Evolutionary conservation across 2,797 vertebrate genomes (phyloP).

Genomic region (Mustela erminea): DNA sequence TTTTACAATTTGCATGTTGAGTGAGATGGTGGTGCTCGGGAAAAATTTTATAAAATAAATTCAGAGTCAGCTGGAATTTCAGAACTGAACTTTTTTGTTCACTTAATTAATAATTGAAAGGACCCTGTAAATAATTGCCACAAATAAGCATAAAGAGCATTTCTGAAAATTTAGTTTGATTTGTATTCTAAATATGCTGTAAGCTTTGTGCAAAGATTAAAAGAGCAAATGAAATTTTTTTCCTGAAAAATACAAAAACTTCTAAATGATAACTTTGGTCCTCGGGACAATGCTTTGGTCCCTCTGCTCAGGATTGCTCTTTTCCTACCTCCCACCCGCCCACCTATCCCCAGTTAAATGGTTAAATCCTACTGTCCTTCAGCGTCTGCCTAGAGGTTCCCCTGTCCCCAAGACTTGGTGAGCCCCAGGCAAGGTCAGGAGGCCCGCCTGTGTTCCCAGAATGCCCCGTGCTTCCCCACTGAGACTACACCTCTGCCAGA

Average conservation of each 20-base stretch:
- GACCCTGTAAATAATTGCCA: not conserved
- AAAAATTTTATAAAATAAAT: constrained; percentile 64
- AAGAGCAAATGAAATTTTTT: not conserved
- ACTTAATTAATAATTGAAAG: not conserved
- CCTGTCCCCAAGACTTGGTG: not conserved
- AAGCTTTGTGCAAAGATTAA: not conserved
- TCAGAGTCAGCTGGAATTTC: constrained; percentile 59
- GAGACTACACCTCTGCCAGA: not conserved
- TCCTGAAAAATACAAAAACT: not conserved
- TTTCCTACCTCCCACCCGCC: not conserved
- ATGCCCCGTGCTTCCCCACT: not conserved
- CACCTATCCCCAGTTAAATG: not conserved
- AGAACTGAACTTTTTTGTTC: constrained; percentile 42
- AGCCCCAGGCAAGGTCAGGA: not conserved
- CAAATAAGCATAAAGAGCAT: not conserved
- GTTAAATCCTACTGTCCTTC: not conserved
- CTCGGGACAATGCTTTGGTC: constrained; percentile 15
- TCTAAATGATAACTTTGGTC: not conserved
- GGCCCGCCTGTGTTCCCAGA: not conserved
- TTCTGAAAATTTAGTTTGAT: constrained; percentile 8
- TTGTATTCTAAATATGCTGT: not conserved
- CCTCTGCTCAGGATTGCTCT: not conserved
- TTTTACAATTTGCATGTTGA: constrained; percentile 75
- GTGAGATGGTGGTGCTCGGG: constrained; percentile 26
- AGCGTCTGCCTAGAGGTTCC: not conserved